Base-by-base conservation (phyloP, 2,888 invertebrate species). In the Melangyna quadrimaculata region DNA sequence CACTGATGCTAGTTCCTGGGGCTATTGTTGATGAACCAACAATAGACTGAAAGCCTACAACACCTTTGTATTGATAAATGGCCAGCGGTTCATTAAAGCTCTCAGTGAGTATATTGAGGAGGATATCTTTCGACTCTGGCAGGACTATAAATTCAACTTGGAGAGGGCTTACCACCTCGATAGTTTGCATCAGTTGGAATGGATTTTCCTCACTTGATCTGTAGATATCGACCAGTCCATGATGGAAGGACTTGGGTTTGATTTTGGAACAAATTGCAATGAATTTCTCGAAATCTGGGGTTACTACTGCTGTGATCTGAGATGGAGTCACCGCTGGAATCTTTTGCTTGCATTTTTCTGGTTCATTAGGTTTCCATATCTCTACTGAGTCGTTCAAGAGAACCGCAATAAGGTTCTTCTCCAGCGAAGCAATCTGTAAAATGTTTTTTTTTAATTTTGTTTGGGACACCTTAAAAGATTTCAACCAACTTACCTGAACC, bases 51-150 rank as follows among this genome's bases (percentile, higher is more conserved):
- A 93, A 93, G 6, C 93, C 92, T 35, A 90, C 88, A 9, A 93
- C 89, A 0, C 93, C 93, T 78, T 91, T 89, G 67, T 92, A 93
- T 59, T 90, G 89, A 88, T 92, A 93, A 29, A 93, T 89, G 8
- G 90, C 88, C 22, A 93, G 88, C 2, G 93, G 90, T 80, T 92
- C 90, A 2, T 90, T 89, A 1, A 90, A 89, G 75, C 90, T 90
- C 17, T 90, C 89, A 0, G 92, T 92, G 53, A 92, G 87, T 2
- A 93, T 88, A 78, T 92, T 92, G 1, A 94, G 87, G 17, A 93
- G 88, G 29, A 93, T 88, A 88, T 94, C 93, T 12, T 91, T 87
- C 0, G 93, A 91, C 59, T 88, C 80, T 1, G 91, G 89, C n/a
- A 93, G 87, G 8, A 90, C 69, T 6, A 90, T 87, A 75, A 93